Base-by-base conservation (phyloP, 2,888 invertebrate genomes). In the Drosophila tripunctata region DNA sequence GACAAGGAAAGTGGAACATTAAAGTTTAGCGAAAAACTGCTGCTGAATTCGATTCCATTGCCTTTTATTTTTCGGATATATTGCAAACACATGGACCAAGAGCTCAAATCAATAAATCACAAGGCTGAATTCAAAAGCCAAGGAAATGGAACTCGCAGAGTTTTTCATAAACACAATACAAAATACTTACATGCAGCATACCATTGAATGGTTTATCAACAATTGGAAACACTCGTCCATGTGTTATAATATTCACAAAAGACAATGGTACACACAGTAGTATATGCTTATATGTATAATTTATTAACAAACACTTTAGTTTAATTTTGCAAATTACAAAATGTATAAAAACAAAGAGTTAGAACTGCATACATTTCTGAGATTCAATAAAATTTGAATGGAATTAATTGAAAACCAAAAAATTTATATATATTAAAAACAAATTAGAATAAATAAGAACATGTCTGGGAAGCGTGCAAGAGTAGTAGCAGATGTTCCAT, bases 1-100 rank as follows among this genome's bases (percentile, higher is more conserved):
- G 44, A 67, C 33, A 54, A 31, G 63, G 27, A 35, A 45, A 27
- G 22, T 12, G 14, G 21, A n/a, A 40, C 17, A 21, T 62, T 50
- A 58, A 44, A 33, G 35, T 60, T 66, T 65, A 67, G 33, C 36
- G 76, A 85, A 81, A 81, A 87, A 82, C 81, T 85, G 58, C 87
- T 80, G 87, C 87, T 60, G 66, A 69, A 78, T 85, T 88, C 88
- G 62, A 87, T 89, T 90, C 88, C 89, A 89, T 90, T 89, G 89
- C 90, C 89, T 50, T 76, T 70, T 22, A 4, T 22, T 4, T 31
- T 31, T 69, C 67, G 58, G 83, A 89, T 89, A 90, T 89, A 89
- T 87, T 76, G 70, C 71, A 81, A 80, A 89, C 90, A 89, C 89
- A 90, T 89, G 89, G 89, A 89, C 89, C 73, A 86, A 77, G 68